A percentile compares a stretch with the other conserved stretches of the same genome.
Conservation (phyloP, 1,140 invertebrate species). For the Prorops nasuta region DNA sequence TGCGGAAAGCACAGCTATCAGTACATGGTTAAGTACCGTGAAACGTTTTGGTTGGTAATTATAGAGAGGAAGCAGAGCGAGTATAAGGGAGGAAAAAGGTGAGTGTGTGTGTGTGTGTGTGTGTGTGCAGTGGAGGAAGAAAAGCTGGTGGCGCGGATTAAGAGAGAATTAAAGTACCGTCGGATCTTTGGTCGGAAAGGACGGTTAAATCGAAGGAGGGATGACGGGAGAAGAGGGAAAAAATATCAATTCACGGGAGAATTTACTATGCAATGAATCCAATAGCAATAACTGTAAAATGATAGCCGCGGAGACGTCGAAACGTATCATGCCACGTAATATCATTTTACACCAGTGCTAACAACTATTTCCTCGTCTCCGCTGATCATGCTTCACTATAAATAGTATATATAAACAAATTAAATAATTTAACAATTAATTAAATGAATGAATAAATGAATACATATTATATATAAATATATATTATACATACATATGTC, state of each 20-base stretch:
- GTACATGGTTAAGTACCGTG: no score
- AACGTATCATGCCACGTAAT: conserved; percentile 18
- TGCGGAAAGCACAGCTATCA: neutral
- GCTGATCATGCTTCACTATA: conserved; percentile 36
- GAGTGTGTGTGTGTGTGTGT: no score
- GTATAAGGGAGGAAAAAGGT: no score
- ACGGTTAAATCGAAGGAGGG: neutral
- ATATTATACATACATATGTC: conserved; percentile 37
- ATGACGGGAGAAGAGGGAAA: conserved; percentile 3
- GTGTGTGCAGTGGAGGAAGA: no score
- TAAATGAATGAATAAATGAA: conserved; percentile 24
- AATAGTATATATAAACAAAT: conserved; percentile 38
- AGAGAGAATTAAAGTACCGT: no score
- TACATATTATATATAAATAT: conserved; percentile 23
- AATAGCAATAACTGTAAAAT: conserved; percentile 49
- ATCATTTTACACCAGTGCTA: conserved; percentile 16
- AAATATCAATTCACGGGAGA: conserved; percentile 42
- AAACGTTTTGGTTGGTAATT: no score
- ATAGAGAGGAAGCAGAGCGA: no score
- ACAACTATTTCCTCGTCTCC: conserved; percentile 27
- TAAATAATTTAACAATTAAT: conserved; percentile 13
- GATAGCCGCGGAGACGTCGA: conserved; percentile 26
- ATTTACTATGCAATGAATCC: conserved; percentile 49
- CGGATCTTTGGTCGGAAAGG: neutral
- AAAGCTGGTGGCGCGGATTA: no score